Conservation (phyloP, 2,888 invertebrate species). For the Leucoma salicis region DNA sequence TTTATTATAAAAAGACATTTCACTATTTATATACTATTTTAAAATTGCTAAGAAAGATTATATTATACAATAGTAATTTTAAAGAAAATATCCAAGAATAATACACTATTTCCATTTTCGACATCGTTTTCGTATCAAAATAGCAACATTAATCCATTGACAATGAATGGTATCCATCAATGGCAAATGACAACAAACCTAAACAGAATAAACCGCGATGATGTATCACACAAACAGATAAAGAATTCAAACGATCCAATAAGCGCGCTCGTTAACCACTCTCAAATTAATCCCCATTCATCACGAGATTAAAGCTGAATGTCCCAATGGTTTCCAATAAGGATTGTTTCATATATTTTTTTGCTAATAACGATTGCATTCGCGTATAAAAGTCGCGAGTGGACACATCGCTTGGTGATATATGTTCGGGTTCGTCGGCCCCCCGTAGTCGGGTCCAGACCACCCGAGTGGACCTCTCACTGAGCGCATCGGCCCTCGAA, state of each 20-base stretch:
- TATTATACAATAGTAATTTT: no score
- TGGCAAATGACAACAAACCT: constrained; percentile 12
- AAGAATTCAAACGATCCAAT: constrained; percentile 7
- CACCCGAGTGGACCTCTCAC: constrained; percentile 46
- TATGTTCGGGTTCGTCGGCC: constrained; percentile 31
- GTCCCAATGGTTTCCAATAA: constrained; percentile 27
- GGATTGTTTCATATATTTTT: constrained; percentile 29
- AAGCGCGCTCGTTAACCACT: background rate
- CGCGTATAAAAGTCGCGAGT: constrained; percentile 31
- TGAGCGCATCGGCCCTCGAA: constrained; percentile 26
- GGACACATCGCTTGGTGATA: constrained; percentile 27
- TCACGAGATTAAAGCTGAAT: constrained; percentile 21
- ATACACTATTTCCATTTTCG: no score
- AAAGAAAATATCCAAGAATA: no score
- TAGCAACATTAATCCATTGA: constrained; percentile 4
- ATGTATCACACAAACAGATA: constrained; percentile 12
- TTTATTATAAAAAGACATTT: no score
- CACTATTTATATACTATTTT: no score
- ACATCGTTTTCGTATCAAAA: no score
- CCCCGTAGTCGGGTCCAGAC: constrained; percentile 40
- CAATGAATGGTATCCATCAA: constrained; percentile 6
- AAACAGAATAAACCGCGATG: constrained; percentile 8
- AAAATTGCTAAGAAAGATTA: no score
- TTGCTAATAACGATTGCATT: constrained; percentile 33
- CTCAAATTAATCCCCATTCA: constrained; percentile 15